Conservation (phyloP, 2,888 invertebrate species). For the Melangyna quadrimaculata region DNA sequence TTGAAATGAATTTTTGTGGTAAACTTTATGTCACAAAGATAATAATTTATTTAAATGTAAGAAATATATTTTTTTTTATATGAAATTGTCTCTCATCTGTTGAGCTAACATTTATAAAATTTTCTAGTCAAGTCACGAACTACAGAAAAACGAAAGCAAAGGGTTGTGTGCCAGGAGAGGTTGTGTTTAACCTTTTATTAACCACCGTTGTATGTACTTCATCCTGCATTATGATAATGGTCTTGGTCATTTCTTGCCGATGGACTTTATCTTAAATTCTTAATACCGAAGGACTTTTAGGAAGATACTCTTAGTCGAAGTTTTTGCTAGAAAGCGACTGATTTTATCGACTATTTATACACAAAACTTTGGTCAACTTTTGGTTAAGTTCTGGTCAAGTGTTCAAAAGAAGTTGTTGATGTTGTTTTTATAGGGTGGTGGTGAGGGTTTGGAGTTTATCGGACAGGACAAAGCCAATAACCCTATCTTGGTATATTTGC, state of each 20-base stretch:
- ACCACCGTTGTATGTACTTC: conserved; percentile 8
- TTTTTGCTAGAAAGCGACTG: not conserved
- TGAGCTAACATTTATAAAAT: not conserved
- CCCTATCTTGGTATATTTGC: conserved; percentile 14
- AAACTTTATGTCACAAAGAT: not conserved
- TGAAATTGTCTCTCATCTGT: not conserved
- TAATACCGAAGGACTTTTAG: not conserved
- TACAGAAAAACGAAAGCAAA: not conserved
- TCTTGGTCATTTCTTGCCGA: conserved; percentile 24
- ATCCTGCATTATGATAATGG: conserved; percentile 11
- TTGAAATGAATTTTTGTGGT: conserved; percentile 51
- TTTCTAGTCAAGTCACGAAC: conserved; percentile 49
- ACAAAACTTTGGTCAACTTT: conserved; percentile 60
- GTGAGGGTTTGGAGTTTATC: not conserved
- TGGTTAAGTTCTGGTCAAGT: conserved; percentile 50
- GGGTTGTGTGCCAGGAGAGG: conserved; percentile 26
- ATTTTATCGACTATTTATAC: conserved; percentile 52
- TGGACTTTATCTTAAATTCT: conserved; percentile 43
- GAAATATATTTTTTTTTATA: not conserved
- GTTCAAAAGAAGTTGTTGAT: conserved; percentile 15
- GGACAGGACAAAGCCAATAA: conserved; percentile 58
- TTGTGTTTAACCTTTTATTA: conserved; percentile 28
- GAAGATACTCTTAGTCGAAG: not conserved
- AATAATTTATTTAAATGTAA: conserved; percentile 7
- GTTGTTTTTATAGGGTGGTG: not conserved